Evolutionary conservation across 2,888 invertebrate species (phyloP).

Genomic region (Drosophila limbata): DNA sequence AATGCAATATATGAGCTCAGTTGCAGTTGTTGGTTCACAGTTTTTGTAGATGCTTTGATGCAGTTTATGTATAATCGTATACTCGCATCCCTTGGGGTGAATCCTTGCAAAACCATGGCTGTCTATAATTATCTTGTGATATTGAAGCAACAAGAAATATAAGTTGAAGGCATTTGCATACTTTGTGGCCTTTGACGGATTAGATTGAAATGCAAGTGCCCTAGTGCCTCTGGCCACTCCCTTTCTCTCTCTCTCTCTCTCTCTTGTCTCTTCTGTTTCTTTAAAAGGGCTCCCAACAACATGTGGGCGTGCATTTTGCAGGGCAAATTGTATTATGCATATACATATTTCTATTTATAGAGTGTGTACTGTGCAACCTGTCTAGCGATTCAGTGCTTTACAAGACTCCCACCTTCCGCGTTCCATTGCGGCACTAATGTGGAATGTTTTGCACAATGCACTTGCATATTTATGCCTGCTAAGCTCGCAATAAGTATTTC

Average conservation of each 20-base stretch:
- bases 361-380: background rate
- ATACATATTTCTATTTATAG: conserved; percentile 45
- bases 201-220: conserved; percentile 15
- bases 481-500: conserved; percentile 3
- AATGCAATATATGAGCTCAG: conserved; percentile 31
- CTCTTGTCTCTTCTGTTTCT: background rate
- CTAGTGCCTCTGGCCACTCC: background rate
- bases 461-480: conserved; percentile 21
- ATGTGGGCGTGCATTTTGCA: background rate
- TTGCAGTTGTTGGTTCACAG: conserved; percentile 10
- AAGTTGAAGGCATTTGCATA: conserved; percentile 15
- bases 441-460: conserved; percentile 12
- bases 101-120: conserved; percentile 14
- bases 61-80: background rate
- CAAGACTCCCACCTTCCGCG: background rate
- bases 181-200: conserved; percentile 15
- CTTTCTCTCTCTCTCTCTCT: background rate
- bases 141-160: conserved; percentile 18
- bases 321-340: conserved; percentile 20
- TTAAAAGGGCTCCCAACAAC: conserved; percentile 2
- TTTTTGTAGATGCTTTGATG: conserved; percentile 14
- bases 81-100: background rate
- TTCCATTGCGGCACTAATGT: conserved; percentile 1
- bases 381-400: conserved; percentile 2
- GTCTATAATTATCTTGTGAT: conserved; percentile 36